Base-by-base conservation (phyloP, 2,888 invertebrate genomes). In the Drosophila subquinaria region DNA sequence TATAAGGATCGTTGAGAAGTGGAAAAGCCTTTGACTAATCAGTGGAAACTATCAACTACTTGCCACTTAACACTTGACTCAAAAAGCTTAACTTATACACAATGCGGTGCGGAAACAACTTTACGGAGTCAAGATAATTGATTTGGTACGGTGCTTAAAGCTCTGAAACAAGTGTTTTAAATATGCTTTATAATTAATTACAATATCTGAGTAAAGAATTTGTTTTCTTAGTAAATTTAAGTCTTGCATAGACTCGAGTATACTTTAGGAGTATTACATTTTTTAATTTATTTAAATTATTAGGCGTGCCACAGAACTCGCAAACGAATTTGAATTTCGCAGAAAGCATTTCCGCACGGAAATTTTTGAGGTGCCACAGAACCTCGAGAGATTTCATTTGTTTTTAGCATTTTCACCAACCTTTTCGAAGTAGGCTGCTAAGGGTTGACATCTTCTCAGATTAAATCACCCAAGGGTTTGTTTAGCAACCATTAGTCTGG, bases 61-160 rank as follows among this genome's bases (percentile, higher is more conserved):
- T 13, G 35, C 45, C 61, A 52, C 61, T 69, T 70, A 48, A 36
- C 43, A 65, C 60, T 62, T 65, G 40, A 66, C 67, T 63, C 38
- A 47, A 57, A 45, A 52, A 50, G 40, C 38, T 48, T 20, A 30
- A 62, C 52, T 38, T 38, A 1, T 23, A 55, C 43, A 33, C 23
- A 43, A 60, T 47, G 40, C 13, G 10, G 17, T 20, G 27, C 45
- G 70, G 65, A 57, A 59, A 74, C 52, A 15, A 50, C 36, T 50
- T 36, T 50, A 50, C 61, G 61, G 57, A 69, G 61, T 62, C 52
- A 56, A 61, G 61, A 48, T 61, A 74, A 76, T 68, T 73, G 74
- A 45, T 73, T 55, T 20, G 40, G 15, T 48, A 47, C 20, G 42
- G 35, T 43, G 9, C 30, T 62, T 35, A 55, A 55, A 35, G 8